Conservation (phyloP, 2,888 invertebrate genomes). For the Heliothis peltigera region DNA sequence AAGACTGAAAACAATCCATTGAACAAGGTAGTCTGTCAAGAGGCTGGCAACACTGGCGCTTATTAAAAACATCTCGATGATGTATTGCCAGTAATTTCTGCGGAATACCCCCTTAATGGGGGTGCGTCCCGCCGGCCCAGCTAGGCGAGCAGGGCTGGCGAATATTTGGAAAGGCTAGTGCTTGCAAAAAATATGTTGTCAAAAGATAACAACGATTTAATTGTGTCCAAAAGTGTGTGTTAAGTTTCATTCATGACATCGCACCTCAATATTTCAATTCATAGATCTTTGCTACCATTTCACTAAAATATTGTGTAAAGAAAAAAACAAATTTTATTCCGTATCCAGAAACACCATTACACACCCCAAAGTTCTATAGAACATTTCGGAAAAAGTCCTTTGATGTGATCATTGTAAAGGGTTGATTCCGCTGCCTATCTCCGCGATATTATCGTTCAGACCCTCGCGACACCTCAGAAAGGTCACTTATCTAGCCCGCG, state of each 20-base stretch:
- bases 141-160: slow-evolving; percentile 50
- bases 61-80: slow-evolving; percentile 87
- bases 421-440: slow-evolving; percentile 1
- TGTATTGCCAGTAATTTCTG: slow-evolving; percentile 85
- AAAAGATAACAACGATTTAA: no score
- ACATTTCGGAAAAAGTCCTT: neutral
- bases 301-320: no score
- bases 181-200: no score
- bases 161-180: slow-evolving; percentile 9
- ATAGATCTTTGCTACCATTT: no score
- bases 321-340: neutral
- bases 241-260: no score
- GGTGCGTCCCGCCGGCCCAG: slow-evolving; percentile 52
- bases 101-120: slow-evolving; percentile 69
- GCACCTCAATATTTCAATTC: no score
- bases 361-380: neutral
- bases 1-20: slow-evolving; percentile 58
- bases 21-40: slow-evolving; percentile 67
- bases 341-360: neutral
- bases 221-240: no score
- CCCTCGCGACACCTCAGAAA: slow-evolving; percentile 7
- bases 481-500: slow-evolving; percentile 2
- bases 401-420: neutral
- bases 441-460: neutral
- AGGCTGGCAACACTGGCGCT: slow-evolving; percentile 70